Evolutionary conservation across 1,140 invertebrate species (phyloP), one percentile per base, ranked within the genome.

Genomic region (Aphaenogaster rudis): DNA sequence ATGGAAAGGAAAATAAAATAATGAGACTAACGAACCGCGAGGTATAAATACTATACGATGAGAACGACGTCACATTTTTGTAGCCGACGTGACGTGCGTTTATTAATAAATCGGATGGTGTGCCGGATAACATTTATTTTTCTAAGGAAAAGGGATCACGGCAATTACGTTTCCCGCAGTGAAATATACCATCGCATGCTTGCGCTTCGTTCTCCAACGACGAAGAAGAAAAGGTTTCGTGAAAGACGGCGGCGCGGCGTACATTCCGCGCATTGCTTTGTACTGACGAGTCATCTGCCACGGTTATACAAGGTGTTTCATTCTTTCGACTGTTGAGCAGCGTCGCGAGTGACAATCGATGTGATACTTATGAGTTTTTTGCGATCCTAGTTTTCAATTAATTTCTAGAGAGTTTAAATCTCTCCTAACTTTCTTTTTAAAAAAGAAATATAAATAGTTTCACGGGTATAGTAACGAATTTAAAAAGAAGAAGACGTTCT

Each of bases 261-360:
- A 21, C 88, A 91, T 91, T 88, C 90, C 78, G 0, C 5, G 39
- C 88, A 77, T 91, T 66, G 33, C 86, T 66, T 61, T 48, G 69
- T 57, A 52, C 74, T 88, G 86, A 88, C 86, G 82, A 66, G 54
- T 86, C 88, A 76, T 69, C 86, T 61, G 52, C 57, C 57, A 72
- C 36, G 54, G 39, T 15, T 74, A 2, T 1, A 81, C 17, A 79
- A 66, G 57, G 21, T 52, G 36, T 48, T 66, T 71, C 42, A 42
- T 80, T 72, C 48, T 77, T 84, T 33, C 50, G 5, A 54, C 42
- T 48, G n/a, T 57, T 45, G 28, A 33, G 11, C 66, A 8, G 21
- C 64, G 36, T 36, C 21, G 1, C 15, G 21, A 81, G 39, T 33
- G n/a, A 8, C 21, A 36, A 42, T 9, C 28, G 0, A 48, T 7